A percentile compares a stretch with the other conserved stretches of the same genome.
These are phyloP conservation scores for Amiota minor DNA, from an alignment of 2,888 invertebrate species.

Conservation along the genomic window DNA sequence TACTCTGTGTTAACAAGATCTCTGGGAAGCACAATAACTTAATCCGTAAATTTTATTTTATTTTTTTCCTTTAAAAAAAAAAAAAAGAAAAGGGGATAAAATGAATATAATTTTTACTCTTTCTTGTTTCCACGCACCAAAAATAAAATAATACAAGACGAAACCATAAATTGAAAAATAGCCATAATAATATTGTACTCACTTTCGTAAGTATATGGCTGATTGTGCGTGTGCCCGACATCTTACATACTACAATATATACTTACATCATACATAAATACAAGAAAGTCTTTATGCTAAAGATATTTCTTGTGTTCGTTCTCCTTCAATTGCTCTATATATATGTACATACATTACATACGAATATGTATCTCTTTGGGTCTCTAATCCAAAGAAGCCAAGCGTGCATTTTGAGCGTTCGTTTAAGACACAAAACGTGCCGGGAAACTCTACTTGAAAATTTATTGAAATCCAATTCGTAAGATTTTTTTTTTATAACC, in stretches of 20 bases:
- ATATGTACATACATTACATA: neutral
- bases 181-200: conserved; percentile 20
- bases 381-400: neutral
- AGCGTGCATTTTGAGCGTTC: conserved; percentile 5
- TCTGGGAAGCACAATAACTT: conserved; percentile 61
- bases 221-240: conserved; percentile 11
- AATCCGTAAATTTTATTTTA: conserved; percentile 70
- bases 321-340: neutral
- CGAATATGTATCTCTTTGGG: neutral
- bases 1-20: neutral
- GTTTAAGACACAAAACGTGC: conserved; percentile 48
- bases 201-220: neutral
- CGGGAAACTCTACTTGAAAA: conserved; percentile 35
- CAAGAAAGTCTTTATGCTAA: too few species aligned
- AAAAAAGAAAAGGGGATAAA: neutral
- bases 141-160: conserved; percentile 38
- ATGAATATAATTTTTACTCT: too few species aligned
- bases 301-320: neutral
- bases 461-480: conserved; percentile 52
- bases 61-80: conserved; percentile 56
- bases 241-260: too few species aligned
- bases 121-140: neutral
- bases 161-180: conserved; percentile 61
- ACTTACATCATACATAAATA: neutral
- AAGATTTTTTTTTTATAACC: conserved; percentile 44